Conservation (phyloP, 2,797 vertebrate species). For the Caiman crocodilus region DNA sequence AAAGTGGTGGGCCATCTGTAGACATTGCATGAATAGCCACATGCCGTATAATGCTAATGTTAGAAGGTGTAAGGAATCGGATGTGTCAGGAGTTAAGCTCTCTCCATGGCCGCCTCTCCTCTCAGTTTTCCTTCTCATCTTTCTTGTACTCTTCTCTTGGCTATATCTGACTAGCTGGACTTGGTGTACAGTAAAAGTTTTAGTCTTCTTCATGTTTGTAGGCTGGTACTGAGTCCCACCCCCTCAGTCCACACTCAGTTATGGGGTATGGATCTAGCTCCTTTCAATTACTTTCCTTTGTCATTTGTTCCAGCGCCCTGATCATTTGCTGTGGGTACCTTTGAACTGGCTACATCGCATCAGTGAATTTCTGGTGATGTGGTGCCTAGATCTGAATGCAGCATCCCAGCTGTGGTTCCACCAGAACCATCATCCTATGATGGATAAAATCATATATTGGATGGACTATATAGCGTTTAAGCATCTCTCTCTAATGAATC, state of each 20-base stretch:
- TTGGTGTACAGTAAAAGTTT: no score
- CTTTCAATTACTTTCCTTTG: not conserved
- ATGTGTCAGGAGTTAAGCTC: not conserved
- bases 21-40: not conserved
- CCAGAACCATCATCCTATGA: not conserved
- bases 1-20: not conserved
- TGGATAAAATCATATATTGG: not conserved
- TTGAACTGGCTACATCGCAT: not conserved
- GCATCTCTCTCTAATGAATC: not conserved
- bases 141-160: not conserved
- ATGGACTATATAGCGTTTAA: rapidly evolving
- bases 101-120: no score
- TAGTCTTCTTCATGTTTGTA: not conserved
- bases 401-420: not conserved
- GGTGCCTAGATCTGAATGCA: rapidly evolving
- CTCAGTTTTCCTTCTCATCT: not conserved
- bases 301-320: not conserved
- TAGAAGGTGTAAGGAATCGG: not conserved
- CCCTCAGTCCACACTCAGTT: not conserved
- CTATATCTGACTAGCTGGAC: not conserved
- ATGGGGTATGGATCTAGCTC: not conserved
- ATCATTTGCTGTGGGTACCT: not conserved
- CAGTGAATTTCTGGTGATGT: rapidly evolving
- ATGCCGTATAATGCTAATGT: not conserved
- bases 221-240: not conserved